Evolutionary conservation across 1,140 invertebrate genomes (phyloP), one percentile per base, ranked within the genome.

Genomic region (Pogonognathellus flavescens): DNA sequence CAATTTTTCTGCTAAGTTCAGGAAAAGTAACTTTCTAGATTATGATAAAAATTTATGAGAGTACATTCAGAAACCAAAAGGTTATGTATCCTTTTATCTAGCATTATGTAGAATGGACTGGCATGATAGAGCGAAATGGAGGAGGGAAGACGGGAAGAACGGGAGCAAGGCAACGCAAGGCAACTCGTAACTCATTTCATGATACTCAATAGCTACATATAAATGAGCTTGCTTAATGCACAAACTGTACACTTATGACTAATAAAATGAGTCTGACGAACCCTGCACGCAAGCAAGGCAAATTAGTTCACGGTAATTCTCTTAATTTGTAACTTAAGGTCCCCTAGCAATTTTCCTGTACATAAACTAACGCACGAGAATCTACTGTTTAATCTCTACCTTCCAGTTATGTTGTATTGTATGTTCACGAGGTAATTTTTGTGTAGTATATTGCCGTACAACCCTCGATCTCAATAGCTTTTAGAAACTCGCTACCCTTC

Each of bases 191-290:
- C 25, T 60, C 25, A 66, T 66, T 31, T 66, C 25, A 66, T 66
- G 62, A 66, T 66, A 11, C 62, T 25, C 62, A 66, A 66, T 66
- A 20, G 62, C 25, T 66, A 66, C 25, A 25, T 25, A 25, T 18
- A 66, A 76, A 41, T 49, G 41, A 76, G 70, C 31, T 49, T 13
- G n/a, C 25, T 31, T 76, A 76, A 76, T 76, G 25, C 49, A 49
- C 70, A 18, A 76, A 76, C 70, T 8, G 70, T 76, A 41, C 70
- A 76, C 70, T 76, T 76, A 76, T 76, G 70, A 76, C 70, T 76
- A 76, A 76, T 76, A 76, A 76, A 50, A 76, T 49, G 70, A 76
- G 70, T n/a, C 70, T 76, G 70, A 50, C 31, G 41, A 76, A 76
- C 25, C 22, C n/a, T n/a, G n/a, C 16, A 76, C 11, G 70, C 70